A percentile compares a stretch with the other conserved stretches of the same genome.
These are phyloP conservation scores for Aegotheles bennettii DNA, from an alignment of 2,113 vertebrate species.

Conservation along the genomic window DNA sequence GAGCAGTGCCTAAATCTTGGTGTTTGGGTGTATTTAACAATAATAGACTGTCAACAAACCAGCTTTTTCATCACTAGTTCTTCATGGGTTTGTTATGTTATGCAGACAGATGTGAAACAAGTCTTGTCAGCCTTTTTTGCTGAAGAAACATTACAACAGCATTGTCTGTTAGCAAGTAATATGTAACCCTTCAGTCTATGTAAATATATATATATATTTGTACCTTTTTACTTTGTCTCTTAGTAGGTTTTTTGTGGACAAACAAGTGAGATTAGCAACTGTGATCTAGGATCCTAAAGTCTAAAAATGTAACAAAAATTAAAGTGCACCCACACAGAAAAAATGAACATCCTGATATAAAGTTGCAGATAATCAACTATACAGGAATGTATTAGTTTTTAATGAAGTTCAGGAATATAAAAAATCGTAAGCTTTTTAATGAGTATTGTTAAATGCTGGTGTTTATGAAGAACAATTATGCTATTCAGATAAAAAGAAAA, in stretches of 20 bases:
- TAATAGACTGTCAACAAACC: constrained; percentile 39
- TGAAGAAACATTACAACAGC: neutral
- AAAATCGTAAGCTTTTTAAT: neutral
- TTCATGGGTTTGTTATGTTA: constrained; percentile 20
- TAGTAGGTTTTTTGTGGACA: neutral
- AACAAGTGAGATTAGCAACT: neutral
- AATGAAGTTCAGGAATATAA: neutral
- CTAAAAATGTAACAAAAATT: neutral
- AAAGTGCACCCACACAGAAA: neutral
- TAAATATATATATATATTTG: neutral
- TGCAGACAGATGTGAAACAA: constrained; percentile 52
- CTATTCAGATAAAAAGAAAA: neutral
- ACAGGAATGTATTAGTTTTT: neutral
- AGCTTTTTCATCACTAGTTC: constrained; percentile 35
- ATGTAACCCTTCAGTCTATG: neutral
- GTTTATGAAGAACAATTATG: neutral
- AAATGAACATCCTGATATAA: neutral
- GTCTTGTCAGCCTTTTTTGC: constrained; percentile 50
- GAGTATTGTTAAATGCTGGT: neutral
- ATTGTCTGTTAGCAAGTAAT: neutral
- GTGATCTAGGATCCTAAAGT: neutral
- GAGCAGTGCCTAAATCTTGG: constrained; percentile 26
- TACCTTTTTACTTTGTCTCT: neutral
- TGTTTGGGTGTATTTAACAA: constrained; percentile 55
- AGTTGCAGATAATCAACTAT: neutral